These are phyloP conservation scores for Teinopalpus imperialis DNA, from an alignment of 2,888 invertebrate species.

Conservation along the genomic window DNA sequence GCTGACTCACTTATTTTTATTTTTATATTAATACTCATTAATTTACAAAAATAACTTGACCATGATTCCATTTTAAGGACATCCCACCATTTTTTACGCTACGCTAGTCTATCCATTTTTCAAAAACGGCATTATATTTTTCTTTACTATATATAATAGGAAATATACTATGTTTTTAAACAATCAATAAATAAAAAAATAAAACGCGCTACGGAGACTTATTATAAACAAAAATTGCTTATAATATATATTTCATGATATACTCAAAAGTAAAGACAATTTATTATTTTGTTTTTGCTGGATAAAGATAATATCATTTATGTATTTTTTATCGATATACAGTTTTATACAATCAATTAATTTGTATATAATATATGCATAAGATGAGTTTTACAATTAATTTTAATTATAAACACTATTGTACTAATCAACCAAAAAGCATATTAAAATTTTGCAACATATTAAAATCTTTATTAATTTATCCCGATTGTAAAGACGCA, in stretches of 20 bases:
- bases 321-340: no score
- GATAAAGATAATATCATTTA: no score
- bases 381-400: slow-evolving; percentile 17
- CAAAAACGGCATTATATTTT: not conserved
- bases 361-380: slow-evolving; percentile 20
- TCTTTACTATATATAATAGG: not conserved
- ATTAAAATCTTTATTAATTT: no score
- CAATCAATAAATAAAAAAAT: no score
- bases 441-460: slow-evolving; percentile 13
- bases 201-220: no score
- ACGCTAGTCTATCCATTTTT: slow-evolving; percentile 2
- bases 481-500: no score
- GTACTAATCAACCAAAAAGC: slow-evolving; percentile 15
- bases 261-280: no score
- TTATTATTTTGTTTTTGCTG: no score
- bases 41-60: not conserved
- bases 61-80: slow-evolving; percentile 1
- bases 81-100: slow-evolving; percentile 12
- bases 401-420: slow-evolving; percentile 10
- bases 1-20: slow-evolving; percentile 10
- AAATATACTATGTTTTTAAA: no score
- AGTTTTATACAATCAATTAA: not conserved
- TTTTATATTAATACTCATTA: slow-evolving; percentile 1
- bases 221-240: not conserved
- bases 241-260: no score